Base-by-base conservation (phyloP, 2,888 invertebrate genomes). In the Rhagophthalmus giganteus region DNA sequence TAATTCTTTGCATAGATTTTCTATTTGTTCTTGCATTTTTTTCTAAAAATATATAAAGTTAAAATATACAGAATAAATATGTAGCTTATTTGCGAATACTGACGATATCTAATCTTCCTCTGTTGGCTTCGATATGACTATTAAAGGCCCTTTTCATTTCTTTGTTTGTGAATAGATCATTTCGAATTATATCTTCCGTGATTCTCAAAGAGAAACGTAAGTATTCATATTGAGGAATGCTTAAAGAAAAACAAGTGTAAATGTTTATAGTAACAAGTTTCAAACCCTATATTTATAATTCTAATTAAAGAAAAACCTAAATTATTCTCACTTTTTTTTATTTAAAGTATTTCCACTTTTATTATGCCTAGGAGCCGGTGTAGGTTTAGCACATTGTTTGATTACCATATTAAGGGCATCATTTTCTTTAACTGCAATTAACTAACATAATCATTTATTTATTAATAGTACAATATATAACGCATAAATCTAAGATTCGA, bases 171-270 rank as follows among this genome's bases (percentile, higher is more conserved):
- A 79, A 81, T 13, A 78, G 68, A 41, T 78, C 78, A 62, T 77
- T 76, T 24, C 72, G 65, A 32, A 82, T 76, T 50, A 82, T 80
- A 58, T 82, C 82, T 61, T 78, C 78, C 0, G 82, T 82, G 25
- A 83, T 79, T 44, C 70, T 59, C 10, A 75, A 53, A 6, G 72
- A 60, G 64, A 75, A 75, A 46, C 70, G 67, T 26, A 72, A 48
- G 51, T 74, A 75, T 47, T 74, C 73, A 31, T 72, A 70, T 33
- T 74, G 70, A 13, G 54, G 38, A 10, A 54, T 33, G 10, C 63
- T 63, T 20, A 14, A 56, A 58, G 28, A 31, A 37, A 40, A 34
- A 10, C 7, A 24, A 24, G 7, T 24, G 5, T 6, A 6, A 24
- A 24, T n/a, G n/a, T n/a, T n/a, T 24, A 24, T 6, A 24, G 6